Percentiles rank a stretch among this genome's conserved stretches.
phyloP scores from a whole-genome alignment of 2,113 vertebrate genomes.

The Nesogale talazaci region DNA sequence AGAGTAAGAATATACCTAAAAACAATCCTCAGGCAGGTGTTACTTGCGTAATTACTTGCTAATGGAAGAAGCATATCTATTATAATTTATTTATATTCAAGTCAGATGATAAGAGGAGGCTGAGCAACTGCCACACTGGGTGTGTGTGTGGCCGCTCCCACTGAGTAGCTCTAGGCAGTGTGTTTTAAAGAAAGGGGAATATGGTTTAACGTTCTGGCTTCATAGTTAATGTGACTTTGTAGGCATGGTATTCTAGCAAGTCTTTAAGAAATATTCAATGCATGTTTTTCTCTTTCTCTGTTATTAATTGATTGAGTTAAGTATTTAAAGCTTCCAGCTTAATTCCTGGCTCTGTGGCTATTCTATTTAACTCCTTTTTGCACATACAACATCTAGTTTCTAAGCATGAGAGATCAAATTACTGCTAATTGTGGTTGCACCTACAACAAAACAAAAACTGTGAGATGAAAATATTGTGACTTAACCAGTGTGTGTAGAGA shows the following conservation, averaged over 20 bases:
- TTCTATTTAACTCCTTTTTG: not conserved
- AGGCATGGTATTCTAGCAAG: not conserved
- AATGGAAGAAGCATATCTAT: constrained; percentile 17
- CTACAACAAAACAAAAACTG: not conserved
- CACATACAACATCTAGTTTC: not conserved
- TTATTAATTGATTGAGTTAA: not conserved
- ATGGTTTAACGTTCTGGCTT: not conserved
- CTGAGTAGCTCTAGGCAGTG: not conserved
- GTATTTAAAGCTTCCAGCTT: not conserved
- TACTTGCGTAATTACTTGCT: constrained; percentile 44
- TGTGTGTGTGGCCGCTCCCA: no score
- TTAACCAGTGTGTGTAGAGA: not conserved
- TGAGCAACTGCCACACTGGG: not conserved
- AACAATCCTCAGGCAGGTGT: constrained; percentile 34
- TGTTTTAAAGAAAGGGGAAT: not conserved
- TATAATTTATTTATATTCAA: constrained; percentile 25
- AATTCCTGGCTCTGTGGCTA: not conserved
- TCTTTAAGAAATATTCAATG: not conserved
- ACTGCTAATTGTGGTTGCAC: not conserved
- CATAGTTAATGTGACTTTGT: not conserved
- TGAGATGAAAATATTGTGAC: not conserved
- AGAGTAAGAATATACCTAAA: constrained; percentile 35
- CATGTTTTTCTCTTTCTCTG: no score
- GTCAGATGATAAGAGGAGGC: not conserved
- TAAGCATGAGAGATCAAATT: not conserved